phyloP scores from a whole-genome alignment of 2,888 invertebrate species.

The Melitaea athalia region DNA sequence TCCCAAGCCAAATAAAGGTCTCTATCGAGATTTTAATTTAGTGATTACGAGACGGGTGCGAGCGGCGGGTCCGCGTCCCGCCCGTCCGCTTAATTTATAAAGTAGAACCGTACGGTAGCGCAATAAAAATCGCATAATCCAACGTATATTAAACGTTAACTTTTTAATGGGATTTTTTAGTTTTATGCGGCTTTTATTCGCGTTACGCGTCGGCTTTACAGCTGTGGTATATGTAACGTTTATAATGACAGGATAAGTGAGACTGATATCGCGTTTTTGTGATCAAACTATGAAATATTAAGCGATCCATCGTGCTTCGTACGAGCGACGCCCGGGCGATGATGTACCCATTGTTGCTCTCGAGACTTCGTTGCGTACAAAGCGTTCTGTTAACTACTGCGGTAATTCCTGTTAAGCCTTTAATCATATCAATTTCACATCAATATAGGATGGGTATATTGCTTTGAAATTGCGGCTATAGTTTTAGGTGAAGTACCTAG shows the following conservation, averaged over 20 bases:
- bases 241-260: slow-evolving; percentile 81
- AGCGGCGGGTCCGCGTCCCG: slow-evolving; percentile 68
- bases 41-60: slow-evolving; percentile 56
- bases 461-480: slow-evolving; percentile 75
- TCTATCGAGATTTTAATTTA: slow-evolving; percentile 62
- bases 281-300: slow-evolving; percentile 49
- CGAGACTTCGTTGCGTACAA: slow-evolving; percentile 39
- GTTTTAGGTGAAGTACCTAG: slow-evolving; percentile 72
- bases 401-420: slow-evolving; percentile 69
- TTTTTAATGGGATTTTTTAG: slow-evolving; percentile 26
- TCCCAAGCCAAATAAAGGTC: slow-evolving; percentile 59
- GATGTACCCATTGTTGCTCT: slow-evolving; percentile 5
- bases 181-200: slow-evolving; percentile 56
- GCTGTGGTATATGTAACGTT: slow-evolving; percentile 73
- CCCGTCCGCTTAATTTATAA: slow-evolving; percentile 60
- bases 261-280: slow-evolving; percentile 78
- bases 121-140: slow-evolving; percentile 55
- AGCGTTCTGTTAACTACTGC: slow-evolving; percentile 74
- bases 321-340: slow-evolving; percentile 31
- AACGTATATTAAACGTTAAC: slow-evolving; percentile 34
- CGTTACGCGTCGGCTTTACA: slow-evolving; percentile 53
- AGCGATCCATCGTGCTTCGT: slow-evolving; percentile 37
- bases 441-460: slow-evolving; percentile 76
- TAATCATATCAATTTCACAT: slow-evolving; percentile 76
- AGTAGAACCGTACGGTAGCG: slow-evolving; percentile 51